Evolutionary conservation across 2,888 invertebrate genomes (phyloP), one percentile per base, ranked within the genome.

Genomic region (Scaptodrosophila latifasciaeformis): DNA sequence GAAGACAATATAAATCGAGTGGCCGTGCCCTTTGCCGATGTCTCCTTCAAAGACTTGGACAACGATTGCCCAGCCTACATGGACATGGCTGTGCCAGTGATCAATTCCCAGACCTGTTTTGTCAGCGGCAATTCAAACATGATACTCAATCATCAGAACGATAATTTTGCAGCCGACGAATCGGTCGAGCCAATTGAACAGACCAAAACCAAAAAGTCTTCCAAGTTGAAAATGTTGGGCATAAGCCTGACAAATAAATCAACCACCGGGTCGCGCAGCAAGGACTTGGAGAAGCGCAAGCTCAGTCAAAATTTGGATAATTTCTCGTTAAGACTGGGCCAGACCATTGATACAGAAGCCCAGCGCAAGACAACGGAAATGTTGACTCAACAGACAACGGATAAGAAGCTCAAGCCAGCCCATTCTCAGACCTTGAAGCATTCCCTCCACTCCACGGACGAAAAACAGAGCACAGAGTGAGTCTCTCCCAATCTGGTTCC

Each of bases 271-370:
- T 60, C 79, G 10, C 84, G 83, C 2, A 85, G 82, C 52, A 84
- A 81, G 49, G 84, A 85, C 49, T 60, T 86, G 9, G 86, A 85
- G 54, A 87, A 85, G 58, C 84, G 86, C 9, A 87, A 87, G 63
- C 65, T 87, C 0, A 86, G 85, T 50, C 87, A 87, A 65, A 87
- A 87, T 71, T 71, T 87, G 49, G 87, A 87, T 47, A 88, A 87
- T 64, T 86, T 87, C 44, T 86, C 87, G 2, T 60, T 86, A 24
- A 81, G 86, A 13, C 61, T 87, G 10, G 86, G 86, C 2, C 82
- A 83, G 24, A 82, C 70, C 50, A 59, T 74, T 1, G 84, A 84
- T 21, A 31, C 58, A 0, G 85, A 85, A 2, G 61, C 59, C 1
- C 62, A 64, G 4, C 76, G 74, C 12, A 82, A 78, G 50, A 62